phyloP scores from a whole-genome alignment of 2,113 vertebrate species.

The Muntiacus reevesi region DNA sequence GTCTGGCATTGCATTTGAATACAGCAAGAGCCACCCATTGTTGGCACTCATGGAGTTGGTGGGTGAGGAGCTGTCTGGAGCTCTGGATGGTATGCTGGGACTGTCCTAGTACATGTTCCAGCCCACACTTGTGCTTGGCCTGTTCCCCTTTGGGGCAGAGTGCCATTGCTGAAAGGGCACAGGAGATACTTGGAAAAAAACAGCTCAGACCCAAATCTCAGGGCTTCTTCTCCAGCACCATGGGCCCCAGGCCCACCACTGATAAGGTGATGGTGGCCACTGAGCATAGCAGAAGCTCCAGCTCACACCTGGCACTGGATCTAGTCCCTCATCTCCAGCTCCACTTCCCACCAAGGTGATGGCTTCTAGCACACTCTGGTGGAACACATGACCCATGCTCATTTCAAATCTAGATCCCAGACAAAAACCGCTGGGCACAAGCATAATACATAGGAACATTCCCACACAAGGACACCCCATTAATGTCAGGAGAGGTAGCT shows the following conservation, averaged over 20 bases:
- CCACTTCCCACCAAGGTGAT: neutral
- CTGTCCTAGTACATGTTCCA: neutral
- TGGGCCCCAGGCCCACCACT: neutral
- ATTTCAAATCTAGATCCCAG: neutral
- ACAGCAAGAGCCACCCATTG: neutral
- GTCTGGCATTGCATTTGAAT: neutral
- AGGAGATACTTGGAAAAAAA: neutral
- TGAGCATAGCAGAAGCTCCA: neutral
- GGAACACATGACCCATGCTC: neutral
- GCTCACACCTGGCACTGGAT: neutral
- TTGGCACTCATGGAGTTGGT: neutral
- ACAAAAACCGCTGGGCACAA: neutral
- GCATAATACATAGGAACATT: neutral
- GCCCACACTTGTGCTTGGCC: neutral
- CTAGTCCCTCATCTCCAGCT: neutral
- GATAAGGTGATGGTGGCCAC: neutral
- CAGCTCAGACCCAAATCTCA: neutral
- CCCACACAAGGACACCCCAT: neutral
- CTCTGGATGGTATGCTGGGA: neutral
- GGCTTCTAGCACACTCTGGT: neutral
- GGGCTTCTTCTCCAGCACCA: neutral
- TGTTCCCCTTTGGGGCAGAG: neutral
- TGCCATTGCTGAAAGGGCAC: neutral
- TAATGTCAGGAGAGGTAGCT: neutral
- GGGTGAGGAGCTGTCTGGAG: neutral